Evolutionary conservation across 2,888 invertebrate genomes (phyloP).

Genomic region (Geotrupes spiniger): DNA sequence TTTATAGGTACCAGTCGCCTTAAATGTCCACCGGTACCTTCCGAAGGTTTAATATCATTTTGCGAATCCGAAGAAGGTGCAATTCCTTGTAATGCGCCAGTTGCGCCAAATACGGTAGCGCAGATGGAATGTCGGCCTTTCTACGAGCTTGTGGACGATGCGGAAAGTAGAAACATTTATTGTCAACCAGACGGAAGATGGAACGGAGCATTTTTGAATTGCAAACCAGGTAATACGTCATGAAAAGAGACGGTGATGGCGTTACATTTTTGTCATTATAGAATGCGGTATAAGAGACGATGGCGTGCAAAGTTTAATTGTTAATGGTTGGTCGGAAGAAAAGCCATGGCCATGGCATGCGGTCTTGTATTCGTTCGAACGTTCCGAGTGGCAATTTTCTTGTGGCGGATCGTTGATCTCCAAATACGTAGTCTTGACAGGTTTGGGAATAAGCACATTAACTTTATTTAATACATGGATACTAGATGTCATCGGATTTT

Average conservation of each 20-base stretch:
- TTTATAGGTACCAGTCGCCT: too few relatives aligned
- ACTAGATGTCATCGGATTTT: too few relatives aligned
- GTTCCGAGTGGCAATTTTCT: conserved; percentile 50
- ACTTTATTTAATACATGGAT: neutral
- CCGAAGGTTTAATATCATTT: conserved; percentile 28
- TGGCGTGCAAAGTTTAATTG: conserved; percentile 42
- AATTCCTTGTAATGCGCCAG: conserved; percentile 39
- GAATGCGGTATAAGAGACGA: conserved; percentile 43
- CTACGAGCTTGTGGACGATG: conserved; percentile 38
- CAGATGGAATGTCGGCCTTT: conserved; percentile 43
- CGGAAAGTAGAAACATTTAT: conserved; percentile 33
- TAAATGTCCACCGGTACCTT: conserved; percentile 32
- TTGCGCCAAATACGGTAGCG: conserved; percentile 42
- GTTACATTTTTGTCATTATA: conserved; percentile 12
- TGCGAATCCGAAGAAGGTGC: conserved; percentile 42
- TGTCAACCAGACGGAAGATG: conserved; percentile 49
- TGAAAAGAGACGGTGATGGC: neutral
- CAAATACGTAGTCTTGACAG: conserved; percentile 48
- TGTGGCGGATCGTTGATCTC: conserved; percentile 58
- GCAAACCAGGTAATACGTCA: conserved; percentile 39
- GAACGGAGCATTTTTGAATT: conserved; percentile 45
- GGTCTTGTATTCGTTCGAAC: conserved; percentile 51
- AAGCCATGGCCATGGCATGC: conserved; percentile 57
- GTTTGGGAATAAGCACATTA: conserved; percentile 10
- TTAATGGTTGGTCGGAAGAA: conserved; percentile 48